Evolutionary conservation across 2,797 vertebrate genomes (phyloP).

Genomic region (Synaphobranchus kaupii): DNA sequence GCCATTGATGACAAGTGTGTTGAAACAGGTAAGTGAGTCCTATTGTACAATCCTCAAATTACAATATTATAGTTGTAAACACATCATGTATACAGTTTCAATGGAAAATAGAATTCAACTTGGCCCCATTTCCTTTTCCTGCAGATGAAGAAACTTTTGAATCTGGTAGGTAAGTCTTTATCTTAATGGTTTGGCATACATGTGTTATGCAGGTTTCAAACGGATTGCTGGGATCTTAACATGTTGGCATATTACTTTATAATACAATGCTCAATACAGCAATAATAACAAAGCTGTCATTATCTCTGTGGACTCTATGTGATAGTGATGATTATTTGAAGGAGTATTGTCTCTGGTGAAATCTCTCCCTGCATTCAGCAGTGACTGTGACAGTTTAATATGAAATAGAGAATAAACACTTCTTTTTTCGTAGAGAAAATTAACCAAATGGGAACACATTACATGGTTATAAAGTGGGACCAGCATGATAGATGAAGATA

Average conservation of each 20-base stretch:
- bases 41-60: background rate
- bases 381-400: background rate
- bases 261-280: background rate
- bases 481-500: background rate
- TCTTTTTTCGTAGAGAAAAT: background rate
- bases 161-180: slow-evolving; percentile 87
- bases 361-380: background rate
- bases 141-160: slow-evolving; percentile 97
- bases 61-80: background rate
- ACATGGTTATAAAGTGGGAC: background rate
- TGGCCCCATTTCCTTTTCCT: slow-evolving; percentile 42
- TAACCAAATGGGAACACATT: background rate
- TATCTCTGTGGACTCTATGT: background rate
- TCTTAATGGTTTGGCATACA: slow-evolving; percentile 20
- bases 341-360: background rate
- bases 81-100: slow-evolving; percentile 29
- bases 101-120: background rate
- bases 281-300: background rate
- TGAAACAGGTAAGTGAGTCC: slow-evolving; percentile 85
- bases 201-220: background rate
- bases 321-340: background rate
- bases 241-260: background rate
- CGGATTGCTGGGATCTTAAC: background rate
- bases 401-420: background rate
- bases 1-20: slow-evolving; percentile 89